Conservation (phyloP, 1,140 invertebrate genomes). For the Littorina saxatilis region DNA sequence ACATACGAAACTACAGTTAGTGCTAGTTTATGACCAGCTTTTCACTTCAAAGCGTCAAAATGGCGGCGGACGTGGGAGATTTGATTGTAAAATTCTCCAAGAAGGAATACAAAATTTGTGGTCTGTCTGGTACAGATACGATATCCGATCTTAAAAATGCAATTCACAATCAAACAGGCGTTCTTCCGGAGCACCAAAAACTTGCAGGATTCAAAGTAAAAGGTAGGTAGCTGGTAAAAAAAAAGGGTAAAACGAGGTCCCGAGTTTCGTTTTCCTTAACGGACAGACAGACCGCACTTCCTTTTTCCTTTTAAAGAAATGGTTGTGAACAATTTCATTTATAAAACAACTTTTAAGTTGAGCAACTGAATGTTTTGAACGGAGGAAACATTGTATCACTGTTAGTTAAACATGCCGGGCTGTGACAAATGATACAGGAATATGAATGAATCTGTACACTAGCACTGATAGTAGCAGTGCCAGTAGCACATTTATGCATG, state of each 20-base stretch:
- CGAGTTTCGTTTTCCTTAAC: no score
- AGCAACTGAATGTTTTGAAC: neutral
- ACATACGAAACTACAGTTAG: neutral
- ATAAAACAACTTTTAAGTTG: neutral
- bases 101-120: conserved; percentile 86
- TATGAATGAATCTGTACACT: no score
- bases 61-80: conserved; percentile 55
- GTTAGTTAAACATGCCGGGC: no score
- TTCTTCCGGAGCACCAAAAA: conserved; percentile 93
- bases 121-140: conserved; percentile 78
- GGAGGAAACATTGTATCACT: no score
- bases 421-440: no score
- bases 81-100: conserved; percentile 91
- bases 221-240: conserved; percentile 78
- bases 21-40: neutral
- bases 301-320: neutral
- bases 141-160: conserved; percentile 81
- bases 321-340: neutral
- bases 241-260: no score
- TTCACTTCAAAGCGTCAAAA: conserved; percentile 25
- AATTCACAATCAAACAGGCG: conserved; percentile 88
- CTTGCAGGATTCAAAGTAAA: conserved; percentile 93
- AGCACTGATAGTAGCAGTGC: no score
- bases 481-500: no score
- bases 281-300: no score